Percentiles rank a stretch among this genome's conserved stretches.
Conservation (phyloP, 2,888 invertebrate genomes). For the Slavum lentiscoides region DNA sequence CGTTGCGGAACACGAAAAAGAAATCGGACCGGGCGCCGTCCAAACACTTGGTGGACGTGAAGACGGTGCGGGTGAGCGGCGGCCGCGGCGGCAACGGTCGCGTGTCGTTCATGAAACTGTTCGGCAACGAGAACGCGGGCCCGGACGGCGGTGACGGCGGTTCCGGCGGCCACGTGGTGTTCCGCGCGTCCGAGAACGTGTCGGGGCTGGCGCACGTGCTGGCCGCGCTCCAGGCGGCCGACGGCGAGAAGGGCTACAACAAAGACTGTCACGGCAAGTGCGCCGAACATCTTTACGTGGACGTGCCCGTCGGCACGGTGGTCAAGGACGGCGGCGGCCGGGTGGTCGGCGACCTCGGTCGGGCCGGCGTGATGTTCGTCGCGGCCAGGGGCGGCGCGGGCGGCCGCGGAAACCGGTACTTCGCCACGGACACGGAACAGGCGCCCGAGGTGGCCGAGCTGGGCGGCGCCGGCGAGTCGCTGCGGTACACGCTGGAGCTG, state of each 20-base stretch:
- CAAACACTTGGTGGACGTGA: slow-evolving; percentile 67
- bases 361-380: slow-evolving; percentile 77
- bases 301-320: slow-evolving; percentile 84
- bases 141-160: slow-evolving; percentile 98
- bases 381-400: slow-evolving; percentile 95
- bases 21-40: slow-evolving; percentile 49
- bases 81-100: slow-evolving; percentile 94
- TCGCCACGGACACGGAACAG: slow-evolving; percentile 76
- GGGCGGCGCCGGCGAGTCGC: slow-evolving; percentile 82
- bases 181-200: slow-evolving; percentile 70
- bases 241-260: slow-evolving; percentile 74
- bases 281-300: slow-evolving; percentile 70
- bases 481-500: slow-evolving; percentile 77
- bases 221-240: slow-evolving; percentile 65
- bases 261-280: slow-evolving; percentile 83
- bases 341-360: slow-evolving; percentile 71
- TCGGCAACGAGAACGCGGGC: slow-evolving; percentile 85
- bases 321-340: slow-evolving; percentile 66
- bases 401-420: slow-evolving; percentile 93
- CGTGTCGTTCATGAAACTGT: slow-evolving; percentile 81
- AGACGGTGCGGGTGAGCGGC: slow-evolving; percentile 69
- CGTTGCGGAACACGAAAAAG: slow-evolving; percentile 33
- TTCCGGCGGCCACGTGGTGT: slow-evolving; percentile 90
- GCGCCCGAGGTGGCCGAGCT: slow-evolving; percentile 83
- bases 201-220: slow-evolving; percentile 73